Percentiles rank a stretch among this genome's conserved stretches.
These are phyloP conservation scores for Lonchura striata DNA, from an alignment of 2,113 vertebrate genomes.

Conservation along the genomic window DNA sequence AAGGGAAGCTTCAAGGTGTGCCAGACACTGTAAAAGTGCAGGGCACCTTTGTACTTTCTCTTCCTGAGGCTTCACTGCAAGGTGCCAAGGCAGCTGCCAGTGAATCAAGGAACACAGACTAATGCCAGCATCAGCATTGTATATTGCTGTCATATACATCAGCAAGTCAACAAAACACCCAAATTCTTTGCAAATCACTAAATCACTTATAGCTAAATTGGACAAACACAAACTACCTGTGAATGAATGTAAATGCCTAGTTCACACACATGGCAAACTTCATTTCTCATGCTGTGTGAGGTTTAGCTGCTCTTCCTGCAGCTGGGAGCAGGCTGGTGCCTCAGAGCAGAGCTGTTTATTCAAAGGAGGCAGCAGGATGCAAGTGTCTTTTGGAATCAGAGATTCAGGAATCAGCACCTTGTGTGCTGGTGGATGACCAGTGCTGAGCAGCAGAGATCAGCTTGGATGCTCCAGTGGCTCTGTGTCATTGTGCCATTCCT, in stretches of 20 bases:
- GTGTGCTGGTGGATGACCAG: not conserved
- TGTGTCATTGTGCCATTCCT: not conserved
- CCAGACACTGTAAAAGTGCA: not conserved
- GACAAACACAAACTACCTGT: conserved; percentile 13
- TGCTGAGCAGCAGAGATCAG: not conserved
- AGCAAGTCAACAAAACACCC: not conserved
- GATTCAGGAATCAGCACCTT: not conserved
- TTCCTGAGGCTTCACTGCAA: not conserved
- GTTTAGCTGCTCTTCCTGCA: not conserved
- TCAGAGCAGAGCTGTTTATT: not conserved
- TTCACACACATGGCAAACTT: not conserved
- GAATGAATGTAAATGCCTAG: not conserved
- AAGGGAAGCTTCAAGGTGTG: not conserved
- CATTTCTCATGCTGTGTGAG: not conserved
- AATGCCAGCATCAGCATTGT: not conserved
- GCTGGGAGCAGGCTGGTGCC: not conserved
- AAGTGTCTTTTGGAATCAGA: not conserved
- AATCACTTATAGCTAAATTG: not conserved
- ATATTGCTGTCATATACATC: not conserved
- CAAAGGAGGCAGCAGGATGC: not conserved
- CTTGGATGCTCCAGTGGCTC: not conserved
- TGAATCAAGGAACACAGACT: not conserved
- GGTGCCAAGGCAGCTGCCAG: not conserved
- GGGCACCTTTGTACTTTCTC: not conserved
- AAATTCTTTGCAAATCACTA: not conserved